Conservation (phyloP, 2,113 vertebrate genomes). For the Melierax canorus region DNA sequence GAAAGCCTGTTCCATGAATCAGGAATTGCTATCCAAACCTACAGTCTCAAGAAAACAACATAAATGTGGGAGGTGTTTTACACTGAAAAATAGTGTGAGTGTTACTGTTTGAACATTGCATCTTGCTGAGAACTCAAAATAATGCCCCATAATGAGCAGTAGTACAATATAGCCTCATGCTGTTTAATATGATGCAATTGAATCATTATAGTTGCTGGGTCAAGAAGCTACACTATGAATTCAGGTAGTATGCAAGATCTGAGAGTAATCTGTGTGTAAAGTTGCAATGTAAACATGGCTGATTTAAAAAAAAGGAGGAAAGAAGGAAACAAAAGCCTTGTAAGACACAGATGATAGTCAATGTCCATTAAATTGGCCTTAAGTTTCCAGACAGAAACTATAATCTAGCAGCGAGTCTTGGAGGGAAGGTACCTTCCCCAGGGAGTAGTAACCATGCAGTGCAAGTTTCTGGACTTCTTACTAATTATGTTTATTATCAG, state of each 20-base stretch:
- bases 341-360: neutral
- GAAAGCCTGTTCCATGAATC: neutral
- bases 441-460: neutral
- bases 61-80: neutral
- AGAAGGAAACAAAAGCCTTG: accelerated
- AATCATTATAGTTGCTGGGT: neutral
- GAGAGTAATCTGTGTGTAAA: neutral
- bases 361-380: neutral
- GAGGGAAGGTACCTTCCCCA: neutral
- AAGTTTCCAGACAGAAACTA: neutral
- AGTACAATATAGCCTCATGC: neutral
- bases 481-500: neutral
- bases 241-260: neutral
- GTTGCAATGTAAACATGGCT: neutral
- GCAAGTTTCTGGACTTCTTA: neutral
- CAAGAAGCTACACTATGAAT: neutral
- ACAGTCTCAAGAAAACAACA: neutral
- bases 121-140: neutral
- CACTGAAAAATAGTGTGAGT: neutral
- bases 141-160: neutral
- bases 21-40: neutral
- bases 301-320: neutral
- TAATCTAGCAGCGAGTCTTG: neutral
- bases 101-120: neutral
- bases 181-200: neutral